phyloP scores from a whole-genome alignment of 2,113 vertebrate genomes.

The Vicugna pacos region DNA sequence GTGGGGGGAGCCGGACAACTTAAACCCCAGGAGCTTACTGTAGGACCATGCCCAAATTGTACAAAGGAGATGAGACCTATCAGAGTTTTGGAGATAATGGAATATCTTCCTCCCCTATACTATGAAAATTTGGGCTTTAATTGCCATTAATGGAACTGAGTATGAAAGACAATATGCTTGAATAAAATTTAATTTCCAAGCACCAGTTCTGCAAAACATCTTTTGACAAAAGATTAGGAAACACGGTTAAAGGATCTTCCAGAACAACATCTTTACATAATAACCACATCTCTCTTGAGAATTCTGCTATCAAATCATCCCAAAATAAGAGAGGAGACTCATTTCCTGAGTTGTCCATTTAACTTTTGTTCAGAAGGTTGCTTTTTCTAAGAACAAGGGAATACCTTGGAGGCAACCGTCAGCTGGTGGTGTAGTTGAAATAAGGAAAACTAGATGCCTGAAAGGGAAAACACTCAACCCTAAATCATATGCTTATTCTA shows the following conservation, averaged over 20 bases:
- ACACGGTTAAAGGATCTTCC: slow-evolving; percentile 35
- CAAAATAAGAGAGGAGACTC: slow-evolving; percentile 54
- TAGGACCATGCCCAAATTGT: slow-evolving; percentile 22
- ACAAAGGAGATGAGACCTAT: slow-evolving; percentile 38
- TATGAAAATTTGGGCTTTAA: slow-evolving; percentile 46
- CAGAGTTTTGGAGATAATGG: slow-evolving; percentile 44
- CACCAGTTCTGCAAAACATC: slow-evolving; percentile 30
- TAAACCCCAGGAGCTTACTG: background rate
- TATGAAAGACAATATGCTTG: slow-evolving; percentile 53
- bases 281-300: slow-evolving; percentile 30
- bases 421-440: slow-evolving; percentile 62
- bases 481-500: slow-evolving; percentile 89
- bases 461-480: slow-evolving; percentile 74
- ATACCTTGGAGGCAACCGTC: slow-evolving; percentile 23
- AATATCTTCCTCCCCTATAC: background rate
- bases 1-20: background rate
- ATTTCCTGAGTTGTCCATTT: slow-evolving; percentile 59
- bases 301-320: slow-evolving; percentile 36
- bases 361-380: slow-evolving; percentile 64
- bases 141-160: slow-evolving; percentile 25
- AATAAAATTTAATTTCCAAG: slow-evolving; percentile 63
- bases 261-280: slow-evolving; percentile 55
- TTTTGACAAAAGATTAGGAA: slow-evolving; percentile 58
- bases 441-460: slow-evolving; percentile 79
- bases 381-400: slow-evolving; percentile 39